Conservation (phyloP, 2,888 invertebrate species). For the Anodontia alba region DNA sequence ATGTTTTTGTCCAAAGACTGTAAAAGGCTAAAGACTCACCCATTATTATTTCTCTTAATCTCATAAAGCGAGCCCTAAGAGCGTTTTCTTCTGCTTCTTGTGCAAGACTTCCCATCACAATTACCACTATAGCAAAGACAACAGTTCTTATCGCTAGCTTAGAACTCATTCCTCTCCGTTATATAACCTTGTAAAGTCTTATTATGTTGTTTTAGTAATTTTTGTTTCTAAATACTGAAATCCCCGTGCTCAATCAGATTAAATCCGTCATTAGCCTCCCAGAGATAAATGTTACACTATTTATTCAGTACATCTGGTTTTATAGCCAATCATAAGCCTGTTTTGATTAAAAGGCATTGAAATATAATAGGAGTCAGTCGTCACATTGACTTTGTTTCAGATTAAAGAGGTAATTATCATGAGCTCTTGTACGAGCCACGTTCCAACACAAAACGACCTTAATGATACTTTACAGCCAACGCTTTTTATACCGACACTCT, state of each 20-base stretch:
- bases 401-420: too few relatives aligned
- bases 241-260: neutral
- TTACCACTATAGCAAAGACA: neutral
- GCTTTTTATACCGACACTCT: too few relatives aligned
- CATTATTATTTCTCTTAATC: neutral
- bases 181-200: neutral
- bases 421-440: too few relatives aligned
- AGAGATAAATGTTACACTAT: neutral
- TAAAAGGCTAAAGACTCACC: slow-evolving; percentile 5
- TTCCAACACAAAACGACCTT: too few relatives aligned
- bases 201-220: neutral
- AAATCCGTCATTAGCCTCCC: neutral
- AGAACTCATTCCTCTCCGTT: neutral
- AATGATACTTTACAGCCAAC: too few relatives aligned
- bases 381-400: neutral
- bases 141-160: neutral
- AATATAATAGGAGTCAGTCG: neutral
- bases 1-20: too few relatives aligned
- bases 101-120: neutral
- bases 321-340: neutral
- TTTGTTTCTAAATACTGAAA: neutral
- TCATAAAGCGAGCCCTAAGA: neutral
- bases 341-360: neutral
- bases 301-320: neutral
- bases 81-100: neutral